These are phyloP conservation scores for Monochamus saltuarius DNA, from an alignment of 1,140 invertebrate genomes.

Conservation along the genomic window DNA sequence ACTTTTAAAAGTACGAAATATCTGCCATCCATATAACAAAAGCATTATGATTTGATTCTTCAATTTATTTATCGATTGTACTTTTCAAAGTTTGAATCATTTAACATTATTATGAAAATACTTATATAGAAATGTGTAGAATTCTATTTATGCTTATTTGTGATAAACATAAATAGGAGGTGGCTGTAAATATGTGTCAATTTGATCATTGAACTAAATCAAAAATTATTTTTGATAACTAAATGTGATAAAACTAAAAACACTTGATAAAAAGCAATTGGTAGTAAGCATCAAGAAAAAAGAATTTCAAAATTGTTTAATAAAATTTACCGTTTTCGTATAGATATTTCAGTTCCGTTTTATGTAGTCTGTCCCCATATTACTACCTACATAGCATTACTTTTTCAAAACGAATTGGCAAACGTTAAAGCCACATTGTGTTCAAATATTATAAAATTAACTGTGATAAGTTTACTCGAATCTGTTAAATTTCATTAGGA, in stretches of 20 bases:
- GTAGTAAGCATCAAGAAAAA: too few relatives aligned
- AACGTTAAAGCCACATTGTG: too few relatives aligned
- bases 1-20: conserved; percentile 43
- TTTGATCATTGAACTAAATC: conserved; percentile 14
- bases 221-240: too few relatives aligned
- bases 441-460: conserved; percentile 13
- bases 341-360: too few relatives aligned
- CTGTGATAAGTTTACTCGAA: conserved; percentile 5
- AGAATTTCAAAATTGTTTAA: too few relatives aligned
- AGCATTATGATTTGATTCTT: conserved; percentile 22
- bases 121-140: conserved; percentile 37
- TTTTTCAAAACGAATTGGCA: too few relatives aligned
- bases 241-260: too few relatives aligned
- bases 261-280: too few relatives aligned
- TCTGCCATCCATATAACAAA: conserved; percentile 36
- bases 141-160: conserved; percentile 38
- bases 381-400: too few relatives aligned
- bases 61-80: conserved; percentile 35
- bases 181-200: conserved; percentile 33
- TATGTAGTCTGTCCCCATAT: too few relatives aligned
- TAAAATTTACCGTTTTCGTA: too few relatives aligned
- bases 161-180: conserved; percentile 35
- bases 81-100: conserved; percentile 40
- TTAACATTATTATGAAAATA: conserved; percentile 28
- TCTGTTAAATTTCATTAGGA: background rate